Percentiles rank a stretch among this genome's conserved stretches.
Evolutionary conservation across 2,797 vertebrate species (phyloP).

Genomic region (Tauraco hartlaubi): DNA sequence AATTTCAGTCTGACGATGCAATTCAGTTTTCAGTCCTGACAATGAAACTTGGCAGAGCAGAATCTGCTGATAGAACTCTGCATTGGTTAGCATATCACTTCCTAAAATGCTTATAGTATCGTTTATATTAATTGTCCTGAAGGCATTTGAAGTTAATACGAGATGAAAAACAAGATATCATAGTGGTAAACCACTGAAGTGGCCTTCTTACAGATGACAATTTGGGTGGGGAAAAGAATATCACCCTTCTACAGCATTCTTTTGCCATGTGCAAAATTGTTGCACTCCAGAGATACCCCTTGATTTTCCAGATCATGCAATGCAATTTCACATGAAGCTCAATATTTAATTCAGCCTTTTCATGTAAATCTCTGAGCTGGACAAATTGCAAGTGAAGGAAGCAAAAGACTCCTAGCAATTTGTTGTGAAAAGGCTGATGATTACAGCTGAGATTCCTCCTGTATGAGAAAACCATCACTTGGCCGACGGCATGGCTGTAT

Average conservation of each 20-base stretch:
- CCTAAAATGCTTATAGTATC: neutral
- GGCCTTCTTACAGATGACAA: neutral
- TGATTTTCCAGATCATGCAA: neutral
- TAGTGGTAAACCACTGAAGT: neutral
- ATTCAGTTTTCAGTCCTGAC: neutral
- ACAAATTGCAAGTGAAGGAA: constrained; percentile 36
- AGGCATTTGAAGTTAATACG: neutral
- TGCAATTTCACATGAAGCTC: neutral
- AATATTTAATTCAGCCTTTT: neutral
- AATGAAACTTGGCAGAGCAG: neutral
- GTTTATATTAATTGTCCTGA: neutral
- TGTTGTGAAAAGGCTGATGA: constrained; percentile 16
- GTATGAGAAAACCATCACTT: constrained; percentile 34
- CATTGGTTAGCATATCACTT: neutral
- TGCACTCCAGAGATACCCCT: neutral
- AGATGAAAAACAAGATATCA: neutral
- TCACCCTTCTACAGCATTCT: neutral
- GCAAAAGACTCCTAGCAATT: constrained; percentile 21
- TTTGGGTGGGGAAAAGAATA: neutral
- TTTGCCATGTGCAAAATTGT: neutral
- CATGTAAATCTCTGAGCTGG: neutral
- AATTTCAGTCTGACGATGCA: neutral
- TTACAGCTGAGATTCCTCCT: constrained; percentile 47
- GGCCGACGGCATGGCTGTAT: constrained; percentile 28
- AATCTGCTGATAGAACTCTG: neutral